Evolutionary conservation across 2,888 invertebrate genomes (phyloP).

Genomic region (Melieria picta): DNA sequence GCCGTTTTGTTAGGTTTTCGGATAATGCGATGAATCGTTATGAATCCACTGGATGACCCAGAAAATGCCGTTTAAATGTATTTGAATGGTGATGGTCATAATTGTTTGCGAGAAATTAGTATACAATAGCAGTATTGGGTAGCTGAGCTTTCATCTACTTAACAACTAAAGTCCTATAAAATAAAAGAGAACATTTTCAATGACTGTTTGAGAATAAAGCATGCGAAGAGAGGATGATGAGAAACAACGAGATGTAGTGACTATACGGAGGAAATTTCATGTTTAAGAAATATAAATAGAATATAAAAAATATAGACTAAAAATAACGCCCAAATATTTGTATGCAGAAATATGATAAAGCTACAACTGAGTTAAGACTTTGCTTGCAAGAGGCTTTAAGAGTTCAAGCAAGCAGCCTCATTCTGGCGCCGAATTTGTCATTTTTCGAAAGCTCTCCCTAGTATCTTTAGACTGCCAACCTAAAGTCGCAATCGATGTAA

Average conservation of each 20-base stretch:
- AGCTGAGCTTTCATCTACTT: conserved; percentile 56
- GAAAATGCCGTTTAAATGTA: conserved; percentile 47
- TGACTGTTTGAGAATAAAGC: conserved; percentile 10
- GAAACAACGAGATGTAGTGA: not conserved
- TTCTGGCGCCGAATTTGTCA: no score
- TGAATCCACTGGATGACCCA: conserved; percentile 56
- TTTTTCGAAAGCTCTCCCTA: no score
- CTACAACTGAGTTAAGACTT: no score
- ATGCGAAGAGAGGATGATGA: not conserved
- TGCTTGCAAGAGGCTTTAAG: no score
- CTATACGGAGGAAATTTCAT: not conserved
- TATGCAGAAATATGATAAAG: no score
- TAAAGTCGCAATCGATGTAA: no score
- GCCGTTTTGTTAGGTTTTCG: conserved; percentile 5
- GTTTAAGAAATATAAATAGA: not conserved
- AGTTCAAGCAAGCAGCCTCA: no score
- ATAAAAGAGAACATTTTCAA: conserved; percentile 62
- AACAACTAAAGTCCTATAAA: conserved; percentile 66
- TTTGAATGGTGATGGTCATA: conserved; percentile 45
- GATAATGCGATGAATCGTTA: conserved; percentile 39
- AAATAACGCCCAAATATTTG: no score
- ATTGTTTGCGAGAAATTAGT: conserved; percentile 53
- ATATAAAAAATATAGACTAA: no score
- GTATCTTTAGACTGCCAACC: no score
- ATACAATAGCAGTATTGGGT: conserved; percentile 50